phyloP scores from a whole-genome alignment of 2,888 invertebrate species.

The Heliconius erato region DNA sequence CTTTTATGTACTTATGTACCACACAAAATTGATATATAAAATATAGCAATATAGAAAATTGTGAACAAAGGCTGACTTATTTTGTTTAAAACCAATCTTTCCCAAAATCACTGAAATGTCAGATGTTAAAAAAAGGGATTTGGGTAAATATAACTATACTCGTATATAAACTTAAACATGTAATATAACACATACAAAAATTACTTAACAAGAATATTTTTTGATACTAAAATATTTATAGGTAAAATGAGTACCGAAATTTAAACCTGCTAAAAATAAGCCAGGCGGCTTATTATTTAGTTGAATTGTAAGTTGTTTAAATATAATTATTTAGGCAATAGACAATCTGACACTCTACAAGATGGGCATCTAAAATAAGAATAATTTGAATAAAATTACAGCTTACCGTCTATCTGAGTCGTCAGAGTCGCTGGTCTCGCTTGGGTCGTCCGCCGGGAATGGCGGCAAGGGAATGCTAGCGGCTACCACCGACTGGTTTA shows the following conservation, averaged over 20 bases:
- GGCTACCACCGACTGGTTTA: conserved; percentile 77
- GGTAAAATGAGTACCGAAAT: neutral
- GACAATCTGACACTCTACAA: neutral
- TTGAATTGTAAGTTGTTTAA: neutral
- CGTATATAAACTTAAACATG: too few relatives aligned
- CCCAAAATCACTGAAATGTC: too few relatives aligned
- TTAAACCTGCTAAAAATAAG: neutral
- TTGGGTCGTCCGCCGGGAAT: conserved; percentile 74
- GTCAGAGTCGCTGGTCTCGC: conserved; percentile 81
- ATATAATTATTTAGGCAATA: too few relatives aligned
- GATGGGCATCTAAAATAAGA: neutral
- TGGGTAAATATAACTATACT: too few relatives aligned
- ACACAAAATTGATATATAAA: neutral
- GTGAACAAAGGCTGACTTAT: neutral
- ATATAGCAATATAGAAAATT: neutral
- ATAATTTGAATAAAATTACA: neutral
- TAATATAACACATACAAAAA: too few relatives aligned
- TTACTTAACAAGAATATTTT: too few relatives aligned
- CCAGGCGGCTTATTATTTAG: neutral
- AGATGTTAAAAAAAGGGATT: too few relatives aligned
- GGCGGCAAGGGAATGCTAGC: conserved; percentile 69
- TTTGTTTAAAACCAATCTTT: too few relatives aligned
- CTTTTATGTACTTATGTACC: neutral
- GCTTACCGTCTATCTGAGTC: conserved; percentile 79
- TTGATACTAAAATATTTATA: too few relatives aligned